phyloP scores from a whole-genome alignment of 2,113 vertebrate genomes.

The Daboia siamensis region DNA sequence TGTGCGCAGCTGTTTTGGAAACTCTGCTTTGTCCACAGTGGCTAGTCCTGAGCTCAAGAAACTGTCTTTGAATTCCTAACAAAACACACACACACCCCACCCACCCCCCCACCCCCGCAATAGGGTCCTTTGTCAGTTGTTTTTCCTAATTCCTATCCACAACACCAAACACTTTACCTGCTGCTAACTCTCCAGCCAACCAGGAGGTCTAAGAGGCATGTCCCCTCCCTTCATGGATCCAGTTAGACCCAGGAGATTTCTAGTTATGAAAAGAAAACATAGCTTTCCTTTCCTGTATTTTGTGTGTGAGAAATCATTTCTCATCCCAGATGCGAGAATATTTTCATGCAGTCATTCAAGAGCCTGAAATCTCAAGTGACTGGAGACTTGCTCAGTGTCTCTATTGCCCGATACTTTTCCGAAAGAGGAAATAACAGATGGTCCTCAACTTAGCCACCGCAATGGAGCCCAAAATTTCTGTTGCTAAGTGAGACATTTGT shows the following conservation, averaged over 20 bases:
- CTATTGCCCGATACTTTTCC: not conserved
- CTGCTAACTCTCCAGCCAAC: not conserved
- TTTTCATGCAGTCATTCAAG: not conserved
- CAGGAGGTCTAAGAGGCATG: not conserved
- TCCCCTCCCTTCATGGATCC: not conserved
- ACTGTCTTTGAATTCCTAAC: not conserved
- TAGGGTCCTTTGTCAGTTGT: not conserved
- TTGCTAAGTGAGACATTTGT: not conserved
- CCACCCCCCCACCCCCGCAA: no score
- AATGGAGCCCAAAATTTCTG: not conserved
- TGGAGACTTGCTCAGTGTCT: not conserved
- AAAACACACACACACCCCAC: rapidly evolving
- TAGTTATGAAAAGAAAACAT: not conserved
- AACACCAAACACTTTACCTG: not conserved
- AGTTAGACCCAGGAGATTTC: not conserved
- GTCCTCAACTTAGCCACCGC: not conserved
- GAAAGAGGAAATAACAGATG: not conserved
- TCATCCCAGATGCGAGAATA: not conserved
- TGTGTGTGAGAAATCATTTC: not conserved
- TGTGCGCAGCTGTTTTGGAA: not conserved
- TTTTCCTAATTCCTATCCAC: not conserved
- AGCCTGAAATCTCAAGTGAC: not conserved
- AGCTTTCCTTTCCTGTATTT: not conserved
- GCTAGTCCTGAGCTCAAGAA: not conserved
- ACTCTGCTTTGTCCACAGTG: not conserved